These are phyloP conservation scores for Catostylus mosaicus DNA, from an alignment of 30 jellyfish, hydroid and myxozoan species.

Conservation along the genomic window DNA sequence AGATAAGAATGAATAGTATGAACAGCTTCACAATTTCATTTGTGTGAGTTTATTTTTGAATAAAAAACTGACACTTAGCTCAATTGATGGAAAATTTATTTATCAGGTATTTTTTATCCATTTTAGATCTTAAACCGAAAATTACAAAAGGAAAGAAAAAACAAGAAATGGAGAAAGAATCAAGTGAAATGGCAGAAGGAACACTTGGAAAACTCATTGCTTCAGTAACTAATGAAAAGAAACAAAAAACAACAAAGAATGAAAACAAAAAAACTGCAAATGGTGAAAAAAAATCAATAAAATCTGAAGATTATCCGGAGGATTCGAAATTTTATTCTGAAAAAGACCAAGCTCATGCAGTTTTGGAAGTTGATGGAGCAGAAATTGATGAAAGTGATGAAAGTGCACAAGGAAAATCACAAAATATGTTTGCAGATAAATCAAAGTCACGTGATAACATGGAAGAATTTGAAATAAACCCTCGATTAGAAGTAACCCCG, in stretches of 20 bases:
- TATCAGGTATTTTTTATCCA: background rate
- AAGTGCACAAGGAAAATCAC: background rate
- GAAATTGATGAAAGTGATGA: conserved; percentile 23
- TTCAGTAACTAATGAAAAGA: conserved; percentile 17
- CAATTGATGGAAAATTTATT: no score
- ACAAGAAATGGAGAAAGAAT: conserved; percentile 22
- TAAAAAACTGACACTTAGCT: no score
- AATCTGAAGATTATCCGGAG: conserved; percentile 47
- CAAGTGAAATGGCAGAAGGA: conserved; percentile 64
- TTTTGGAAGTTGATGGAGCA: conserved; percentile 65
- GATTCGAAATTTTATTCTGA: conserved; percentile 2
- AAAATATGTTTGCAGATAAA: conserved; percentile 51
- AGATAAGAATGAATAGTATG: no score
- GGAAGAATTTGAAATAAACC: conserved; percentile 60
- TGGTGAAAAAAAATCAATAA: conserved; percentile 45
- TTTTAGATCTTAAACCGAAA: conserved; percentile 12
- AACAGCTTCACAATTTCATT: no score
- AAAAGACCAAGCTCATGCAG: conserved; percentile 38
- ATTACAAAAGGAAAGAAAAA: conserved; percentile 9
- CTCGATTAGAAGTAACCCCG: conserved; percentile 52
- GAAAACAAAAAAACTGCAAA: background rate
- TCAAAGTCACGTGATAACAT: background rate
- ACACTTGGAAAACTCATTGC: conserved; percentile 39
- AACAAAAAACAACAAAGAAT: no score
- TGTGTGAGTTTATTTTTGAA: no score